Percentiles rank a stretch among this genome's conserved stretches.
phyloP scores from a whole-genome alignment of 64 coral and sea anemone species.

The Dendronephthya gigantea region DNA sequence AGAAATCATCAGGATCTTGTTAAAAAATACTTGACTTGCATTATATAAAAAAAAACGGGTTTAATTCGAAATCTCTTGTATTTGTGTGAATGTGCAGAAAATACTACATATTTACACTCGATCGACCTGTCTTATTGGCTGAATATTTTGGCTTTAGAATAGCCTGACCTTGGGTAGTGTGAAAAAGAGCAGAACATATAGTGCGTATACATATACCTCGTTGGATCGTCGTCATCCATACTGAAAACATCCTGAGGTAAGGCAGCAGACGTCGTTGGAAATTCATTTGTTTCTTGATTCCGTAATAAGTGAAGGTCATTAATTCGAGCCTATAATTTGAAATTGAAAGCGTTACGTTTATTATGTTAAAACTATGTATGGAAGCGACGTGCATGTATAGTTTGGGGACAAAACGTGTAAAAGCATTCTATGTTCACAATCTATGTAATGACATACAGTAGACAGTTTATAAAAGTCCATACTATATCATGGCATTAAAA shows the following conservation, averaged over 20 bases:
- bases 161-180: not conserved
- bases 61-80: no score
- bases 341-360: not conserved
- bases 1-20: no score
- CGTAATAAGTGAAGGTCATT: slow-evolving; percentile 56
- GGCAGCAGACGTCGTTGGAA: slow-evolving; percentile 71
- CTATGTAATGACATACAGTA: no score
- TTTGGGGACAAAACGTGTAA: not conserved
- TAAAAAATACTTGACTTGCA: no score
- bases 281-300: slow-evolving; percentile 23
- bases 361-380: not conserved
- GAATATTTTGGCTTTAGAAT: no score
- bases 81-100: no score
- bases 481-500: no score
- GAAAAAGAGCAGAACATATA: not conserved
- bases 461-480: no score
- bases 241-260: slow-evolving; percentile 90
- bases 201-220: slow-evolving; percentile 32
- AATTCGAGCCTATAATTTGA: slow-evolving; percentile 59
- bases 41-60: no score
- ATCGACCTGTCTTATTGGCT: no score
- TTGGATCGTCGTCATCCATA: slow-evolving; percentile 85
- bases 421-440: no score
- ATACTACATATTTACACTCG: no score
- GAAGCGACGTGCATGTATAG: not conserved